A percentile compares a stretch with the other conserved stretches of the same genome.
Conservation (phyloP, 2,797 vertebrate genomes). For the Cirrhinus molitorella region DNA sequence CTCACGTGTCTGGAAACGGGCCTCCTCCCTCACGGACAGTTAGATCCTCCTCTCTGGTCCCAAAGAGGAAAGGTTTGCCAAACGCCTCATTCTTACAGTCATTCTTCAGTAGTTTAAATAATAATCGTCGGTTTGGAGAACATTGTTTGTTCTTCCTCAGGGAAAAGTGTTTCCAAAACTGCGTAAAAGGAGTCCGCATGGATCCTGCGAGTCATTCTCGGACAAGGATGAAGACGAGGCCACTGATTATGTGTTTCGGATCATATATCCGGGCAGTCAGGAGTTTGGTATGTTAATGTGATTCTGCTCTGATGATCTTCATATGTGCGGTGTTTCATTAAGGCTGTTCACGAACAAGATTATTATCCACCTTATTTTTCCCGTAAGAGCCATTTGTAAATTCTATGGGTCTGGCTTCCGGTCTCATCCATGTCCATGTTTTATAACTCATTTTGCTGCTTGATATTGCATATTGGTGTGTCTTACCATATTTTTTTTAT, state of each 20-base stretch:
- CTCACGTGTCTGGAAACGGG: conserved; percentile 98
- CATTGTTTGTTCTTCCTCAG: conserved; percentile 69
- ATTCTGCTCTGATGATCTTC: not conserved
- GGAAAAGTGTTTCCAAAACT: conserved; percentile 97
- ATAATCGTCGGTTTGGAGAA: not conserved
- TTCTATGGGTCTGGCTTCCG: too few relatives aligned
- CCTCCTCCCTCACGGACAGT: conserved; percentile 93
- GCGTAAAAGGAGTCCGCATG: conserved; percentile 90
- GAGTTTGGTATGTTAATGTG: conserved; percentile 87
- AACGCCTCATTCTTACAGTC: not conserved
- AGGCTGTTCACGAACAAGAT: not conserved
- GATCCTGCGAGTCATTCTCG: conserved; percentile 90
- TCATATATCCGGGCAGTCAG: conserved; percentile 91
- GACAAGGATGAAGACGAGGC: conserved; percentile 98
- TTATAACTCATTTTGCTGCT: too few relatives aligned
- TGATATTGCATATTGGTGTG: too few relatives aligned
- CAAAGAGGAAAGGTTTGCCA: conserved; percentile 92
- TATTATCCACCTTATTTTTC: not conserved
- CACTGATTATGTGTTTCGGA: conserved; percentile 97
- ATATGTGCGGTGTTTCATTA: too few relatives aligned
- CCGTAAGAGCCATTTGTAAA: too few relatives aligned
- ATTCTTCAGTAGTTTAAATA: not conserved
- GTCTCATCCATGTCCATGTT: too few relatives aligned
- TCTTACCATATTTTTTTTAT: too few relatives aligned
- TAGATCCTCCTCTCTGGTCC: conserved; percentile 97